Evolutionary conservation across 2,797 vertebrate species (phyloP).

Genomic region (Acridotheres tristis): DNA sequence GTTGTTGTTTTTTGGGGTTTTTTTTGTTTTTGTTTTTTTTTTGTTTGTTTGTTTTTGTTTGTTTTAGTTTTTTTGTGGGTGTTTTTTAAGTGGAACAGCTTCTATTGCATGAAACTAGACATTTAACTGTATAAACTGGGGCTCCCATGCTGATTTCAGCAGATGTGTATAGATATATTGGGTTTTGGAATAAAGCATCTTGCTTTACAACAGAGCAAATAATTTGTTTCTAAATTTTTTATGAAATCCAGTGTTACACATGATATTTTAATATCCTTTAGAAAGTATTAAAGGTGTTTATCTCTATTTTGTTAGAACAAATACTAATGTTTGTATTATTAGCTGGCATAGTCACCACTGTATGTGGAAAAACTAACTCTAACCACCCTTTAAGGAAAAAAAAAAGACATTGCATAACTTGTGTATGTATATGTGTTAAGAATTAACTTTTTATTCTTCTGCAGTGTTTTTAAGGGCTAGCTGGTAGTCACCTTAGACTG

Average conservation of each 20-base stretch:
- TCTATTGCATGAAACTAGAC: background rate
- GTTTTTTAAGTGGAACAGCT: background rate
- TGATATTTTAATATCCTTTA: background rate
- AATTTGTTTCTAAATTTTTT: background rate
- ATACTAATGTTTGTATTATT: background rate
- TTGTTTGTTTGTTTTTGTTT: background rate
- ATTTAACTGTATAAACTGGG: background rate
- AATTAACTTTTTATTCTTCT: slow-evolving; percentile 1
- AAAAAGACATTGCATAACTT: background rate
- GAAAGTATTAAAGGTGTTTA: background rate
- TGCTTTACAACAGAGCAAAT: background rate
- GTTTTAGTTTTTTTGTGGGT: background rate
- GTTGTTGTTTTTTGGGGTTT: background rate
- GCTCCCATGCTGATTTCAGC: background rate
- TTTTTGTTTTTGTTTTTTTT: too few relatives aligned
- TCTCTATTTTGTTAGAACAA: background rate
- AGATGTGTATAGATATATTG: background rate
- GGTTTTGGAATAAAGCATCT: background rate
- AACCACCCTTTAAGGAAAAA: background rate
- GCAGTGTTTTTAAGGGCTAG: background rate
- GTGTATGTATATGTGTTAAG: background rate
- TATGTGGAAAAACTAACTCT: background rate
- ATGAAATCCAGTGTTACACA: background rate
- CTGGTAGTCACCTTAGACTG: background rate
- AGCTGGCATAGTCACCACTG: background rate